Percentiles rank a stretch among this genome's conserved stretches.
Evolutionary conservation across 2,888 invertebrate species (phyloP).

Genomic region (Orchesellides sinensis): DNA sequence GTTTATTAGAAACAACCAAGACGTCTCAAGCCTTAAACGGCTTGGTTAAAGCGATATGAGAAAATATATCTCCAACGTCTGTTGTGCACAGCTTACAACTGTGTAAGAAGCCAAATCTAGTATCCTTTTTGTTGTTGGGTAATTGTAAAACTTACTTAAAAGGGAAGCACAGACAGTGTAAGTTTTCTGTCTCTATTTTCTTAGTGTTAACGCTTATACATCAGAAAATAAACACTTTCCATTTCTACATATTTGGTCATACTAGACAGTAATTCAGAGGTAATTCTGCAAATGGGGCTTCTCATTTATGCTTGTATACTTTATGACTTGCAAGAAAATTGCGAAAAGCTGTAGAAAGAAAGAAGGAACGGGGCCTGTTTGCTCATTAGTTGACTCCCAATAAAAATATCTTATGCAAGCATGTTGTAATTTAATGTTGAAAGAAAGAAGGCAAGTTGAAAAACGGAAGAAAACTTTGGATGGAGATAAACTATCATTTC

Average conservation of each 20-base stretch:
- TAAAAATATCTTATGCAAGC: constrained; percentile 43
- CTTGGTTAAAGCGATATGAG: no score
- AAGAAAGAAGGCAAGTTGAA: neutral
- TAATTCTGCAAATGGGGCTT: constrained; percentile 60
- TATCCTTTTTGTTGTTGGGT: neutral
- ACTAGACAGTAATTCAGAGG: constrained; percentile 39
- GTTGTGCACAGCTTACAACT: no score
- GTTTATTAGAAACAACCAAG: no score
- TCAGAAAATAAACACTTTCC: neutral
- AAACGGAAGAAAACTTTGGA: neutral
- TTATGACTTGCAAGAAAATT: constrained; percentile 49
- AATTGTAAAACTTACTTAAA: neutral
- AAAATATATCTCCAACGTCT: constrained; percentile 1
- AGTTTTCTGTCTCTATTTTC: neutral
- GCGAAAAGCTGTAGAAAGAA: constrained; percentile 36
- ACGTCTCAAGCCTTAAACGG: no score
- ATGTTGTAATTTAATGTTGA: constrained; percentile 11
- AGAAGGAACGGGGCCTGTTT: constrained; percentile 20
- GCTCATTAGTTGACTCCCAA: constrained; percentile 59
- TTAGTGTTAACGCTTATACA: neutral
- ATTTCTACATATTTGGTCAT: constrained; percentile 1
- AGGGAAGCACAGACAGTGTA: neutral
- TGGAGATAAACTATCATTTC: constrained; percentile 21
- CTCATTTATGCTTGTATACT: constrained; percentile 57
- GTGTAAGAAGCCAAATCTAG: no score